Base-by-base conservation (phyloP, 2,113 vertebrate genomes). In the Centropus bengalensis region DNA sequence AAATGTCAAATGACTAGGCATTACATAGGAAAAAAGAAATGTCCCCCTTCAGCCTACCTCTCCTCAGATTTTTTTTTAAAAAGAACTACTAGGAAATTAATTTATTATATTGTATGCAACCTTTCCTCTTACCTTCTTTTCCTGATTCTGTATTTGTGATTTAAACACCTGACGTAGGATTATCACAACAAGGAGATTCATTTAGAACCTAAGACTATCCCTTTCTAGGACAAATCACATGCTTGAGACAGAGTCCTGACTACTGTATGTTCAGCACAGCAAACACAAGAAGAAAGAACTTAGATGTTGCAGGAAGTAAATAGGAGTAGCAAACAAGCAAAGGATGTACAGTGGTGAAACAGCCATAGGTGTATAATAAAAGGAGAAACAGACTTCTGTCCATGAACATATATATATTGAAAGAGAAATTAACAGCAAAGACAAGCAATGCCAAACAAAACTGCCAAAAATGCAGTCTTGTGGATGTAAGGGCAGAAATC, bases 341-440 rank as follows among this genome's bases (percentile, higher is more conserved):
- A 26, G 28, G 16, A 28, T 9, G 7, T 49, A 5, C 8, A 58
- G n/a, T 15, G 4, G 5, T 36, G 14, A 75, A 93, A 85, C 5
- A 76, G 20, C 52, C 51, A 40, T 52, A 89, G n/a, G 89, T 19
- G 28, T 66, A 75, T n/a, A 20, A 66, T 45, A 33, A 73, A 88
- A 82, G 5, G 14, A 88, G 74, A 58, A 91, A 8, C 20, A 82
- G 36, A 92, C 18, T 83, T 26, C 67, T 58, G 30, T 60, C 63
- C 8, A 12, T 44, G 60, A 90, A 85, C 83, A 95, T 76, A 92
- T 93, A 95, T 74, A 92, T 93, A 79, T 58, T 96, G 93, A 97
- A 88, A 93, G 30, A 91, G 92, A 92, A 96, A 94, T 30, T 5
- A 88, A 86, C 68, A 94, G 70, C 51, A 93, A 85, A 87, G 64